These are phyloP conservation scores for Gallinago nigripennis DNA, from an alignment of 2,797 vertebrate species.

Conservation along the genomic window DNA sequence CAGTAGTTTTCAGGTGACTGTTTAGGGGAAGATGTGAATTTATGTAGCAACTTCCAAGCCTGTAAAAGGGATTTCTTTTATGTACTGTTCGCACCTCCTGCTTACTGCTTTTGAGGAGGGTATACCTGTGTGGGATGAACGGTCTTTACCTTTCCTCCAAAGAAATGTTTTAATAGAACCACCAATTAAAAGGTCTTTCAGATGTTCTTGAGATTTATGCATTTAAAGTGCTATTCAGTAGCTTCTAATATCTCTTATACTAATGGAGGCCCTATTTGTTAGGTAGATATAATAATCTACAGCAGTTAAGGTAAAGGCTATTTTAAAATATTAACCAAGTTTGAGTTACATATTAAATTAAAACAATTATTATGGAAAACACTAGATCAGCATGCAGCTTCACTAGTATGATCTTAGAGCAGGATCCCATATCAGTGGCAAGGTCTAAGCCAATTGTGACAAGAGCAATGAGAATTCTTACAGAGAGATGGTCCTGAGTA, in stretches of 20 bases:
- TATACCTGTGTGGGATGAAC: background rate
- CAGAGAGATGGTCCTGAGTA: background rate
- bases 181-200: background rate
- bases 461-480: background rate
- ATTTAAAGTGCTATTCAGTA: background rate
- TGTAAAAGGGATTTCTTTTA: background rate
- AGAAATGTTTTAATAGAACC: background rate
- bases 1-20: slow-evolving; percentile 43
- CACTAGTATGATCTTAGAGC: background rate
- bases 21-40: background rate
- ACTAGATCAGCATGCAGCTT: background rate
- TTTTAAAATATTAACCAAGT: background rate
- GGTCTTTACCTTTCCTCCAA: background rate
- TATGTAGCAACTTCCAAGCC: background rate
- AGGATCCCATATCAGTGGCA: background rate
- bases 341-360: background rate
- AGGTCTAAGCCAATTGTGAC: background rate
- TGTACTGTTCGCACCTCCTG: background rate
- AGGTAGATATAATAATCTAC: background rate
- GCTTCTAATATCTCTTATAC: background rate
- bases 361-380: background rate
- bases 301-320: background rate
- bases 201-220: background rate
- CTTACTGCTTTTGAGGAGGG: background rate
- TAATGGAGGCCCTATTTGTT: background rate